phyloP scores from a whole-genome alignment of 1,140 invertebrate species.

The Lucilia sericata region DNA sequence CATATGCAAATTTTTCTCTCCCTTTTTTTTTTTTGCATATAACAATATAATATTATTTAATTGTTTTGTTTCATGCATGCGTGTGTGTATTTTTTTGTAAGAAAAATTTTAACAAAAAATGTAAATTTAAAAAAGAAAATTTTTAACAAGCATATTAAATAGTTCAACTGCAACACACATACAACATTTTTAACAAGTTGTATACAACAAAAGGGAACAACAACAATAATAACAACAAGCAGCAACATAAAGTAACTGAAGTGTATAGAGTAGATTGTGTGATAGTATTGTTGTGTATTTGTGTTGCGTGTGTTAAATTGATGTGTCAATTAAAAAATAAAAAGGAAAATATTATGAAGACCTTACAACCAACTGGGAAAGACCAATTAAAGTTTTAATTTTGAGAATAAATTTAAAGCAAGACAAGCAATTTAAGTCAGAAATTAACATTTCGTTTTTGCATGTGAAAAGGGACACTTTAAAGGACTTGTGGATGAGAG shows the following conservation, averaged over 20 bases:
- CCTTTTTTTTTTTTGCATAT: background rate
- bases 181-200: too few species aligned
- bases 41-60: background rate
- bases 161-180: background rate
- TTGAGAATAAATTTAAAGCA: background rate
- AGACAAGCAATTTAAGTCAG: too few species aligned
- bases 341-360: too few species aligned
- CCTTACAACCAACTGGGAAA: too few species aligned
- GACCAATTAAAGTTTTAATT: background rate
- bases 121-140: background rate
- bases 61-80: background rate
- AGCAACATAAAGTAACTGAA: too few species aligned
- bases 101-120: background rate
- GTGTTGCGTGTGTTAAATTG: background rate
- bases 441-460: too few species aligned
- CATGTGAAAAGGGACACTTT: too few species aligned
- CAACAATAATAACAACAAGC: too few species aligned
- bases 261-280: too few species aligned
- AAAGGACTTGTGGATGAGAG: too few species aligned
- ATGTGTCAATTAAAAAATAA: background rate
- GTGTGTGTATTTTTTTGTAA: too few species aligned
- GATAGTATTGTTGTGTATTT: background rate
- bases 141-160: conserved; percentile 8
- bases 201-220: too few species aligned
- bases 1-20: background rate